Evolutionary conservation across 2,113 vertebrate species (phyloP).

Genomic region (sheep (Ovis aries)): ARS-UI_Ramb_v3.0 NC_056074.1:34338001-34338500

Average conservation of each 20-base stretch:
- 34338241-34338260: background rate
- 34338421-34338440: too few relatives aligned
- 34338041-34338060: background rate
- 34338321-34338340: too few relatives aligned
- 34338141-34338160: background rate
- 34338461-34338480: too few relatives aligned
- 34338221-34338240: background rate
- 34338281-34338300: background rate
- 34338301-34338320: too few relatives aligned
- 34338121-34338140: background rate
- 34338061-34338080: background rate
- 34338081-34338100: background rate
- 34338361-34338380: too few relatives aligned
- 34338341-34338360: too few relatives aligned
- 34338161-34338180: background rate
- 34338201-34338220: background rate
- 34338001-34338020: background rate
- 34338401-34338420: too few relatives aligned
- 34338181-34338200: background rate
- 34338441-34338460: too few relatives aligned
- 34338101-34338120: background rate
- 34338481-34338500: background rate
- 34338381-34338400: too few relatives aligned
- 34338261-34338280: background rate
- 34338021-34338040: background rate